Percentiles rank a stretch among this genome's conserved stretches.
phyloP scores from a whole-genome alignment of 2,888 invertebrate genomes.

The Dasysyrphus tricinctus region DNA sequence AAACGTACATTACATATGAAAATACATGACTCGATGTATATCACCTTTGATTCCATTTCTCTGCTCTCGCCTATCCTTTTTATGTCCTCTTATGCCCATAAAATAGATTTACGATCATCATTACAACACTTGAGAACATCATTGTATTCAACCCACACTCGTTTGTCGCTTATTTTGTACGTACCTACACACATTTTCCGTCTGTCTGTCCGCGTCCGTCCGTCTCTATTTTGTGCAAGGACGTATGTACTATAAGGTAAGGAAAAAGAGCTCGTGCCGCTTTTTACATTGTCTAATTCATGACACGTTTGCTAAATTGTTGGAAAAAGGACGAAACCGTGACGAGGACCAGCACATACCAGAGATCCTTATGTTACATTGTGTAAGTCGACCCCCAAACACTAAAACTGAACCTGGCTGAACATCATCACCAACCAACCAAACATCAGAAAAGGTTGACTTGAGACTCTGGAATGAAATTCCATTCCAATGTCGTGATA shows the following conservation, averaged over 20 bases:
- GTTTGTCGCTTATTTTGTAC: background rate
- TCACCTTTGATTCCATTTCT: slow-evolving; percentile 70
- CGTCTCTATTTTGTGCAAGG: background rate
- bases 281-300: slow-evolving; percentile 30
- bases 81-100: slow-evolving; percentile 74
- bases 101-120: slow-evolving; percentile 75
- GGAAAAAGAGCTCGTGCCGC: slow-evolving; percentile 8
- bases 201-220: slow-evolving; percentile 14
- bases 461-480: slow-evolving; percentile 48
- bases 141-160: slow-evolving; percentile 44
- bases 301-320: slow-evolving; percentile 54
- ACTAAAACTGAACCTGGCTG: slow-evolving; percentile 14
- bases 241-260: background rate
- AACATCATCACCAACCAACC: background rate
- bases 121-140: slow-evolving; percentile 69
- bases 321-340: slow-evolving; percentile 31
- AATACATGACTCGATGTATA: slow-evolving; percentile 66
- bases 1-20: slow-evolving; percentile 25
- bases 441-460: slow-evolving; percentile 23
- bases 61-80: slow-evolving; percentile 42
- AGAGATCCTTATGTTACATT: slow-evolving; percentile 23
- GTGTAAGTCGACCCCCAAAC: slow-evolving; percentile 49
- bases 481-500: slow-evolving; percentile 62
- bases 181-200: slow-evolving; percentile 26
- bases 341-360: slow-evolving; percentile 33